Evolutionary conservation across 2,797 vertebrate species (phyloP).

Genomic region (Danionella dracula): DNA sequence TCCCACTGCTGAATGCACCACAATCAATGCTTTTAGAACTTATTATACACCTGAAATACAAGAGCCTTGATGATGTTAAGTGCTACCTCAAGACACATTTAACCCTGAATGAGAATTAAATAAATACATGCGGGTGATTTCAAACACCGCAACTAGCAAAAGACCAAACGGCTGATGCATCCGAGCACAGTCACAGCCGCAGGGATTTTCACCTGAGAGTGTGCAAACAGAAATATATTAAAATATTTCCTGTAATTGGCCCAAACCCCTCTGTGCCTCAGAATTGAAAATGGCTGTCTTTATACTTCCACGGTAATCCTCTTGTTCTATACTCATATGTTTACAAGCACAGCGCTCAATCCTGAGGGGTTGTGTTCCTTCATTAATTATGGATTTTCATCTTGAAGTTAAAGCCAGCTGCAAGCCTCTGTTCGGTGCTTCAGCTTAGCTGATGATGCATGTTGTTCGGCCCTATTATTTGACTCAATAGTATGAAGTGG

Average conservation of each 20-base stretch:
- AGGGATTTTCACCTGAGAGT: not conserved
- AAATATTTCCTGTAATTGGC: constrained; percentile 13
- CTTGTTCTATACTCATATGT: constrained; percentile 13
- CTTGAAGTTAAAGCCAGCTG: not conserved
- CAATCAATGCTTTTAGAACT: constrained; percentile 27
- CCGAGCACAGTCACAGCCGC: not conserved
- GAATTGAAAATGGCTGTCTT: too few species aligned
- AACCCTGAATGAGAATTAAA: not conserved
- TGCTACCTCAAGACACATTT: constrained; percentile 2
- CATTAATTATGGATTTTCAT: constrained; percentile 20
- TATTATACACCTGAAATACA: constrained; percentile 1
- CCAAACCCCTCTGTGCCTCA: not conserved
- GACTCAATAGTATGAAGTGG: not conserved
- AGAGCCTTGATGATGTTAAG: constrained; percentile 7
- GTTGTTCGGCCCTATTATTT: not conserved
- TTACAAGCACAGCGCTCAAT: constrained; percentile 1
- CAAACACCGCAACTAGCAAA: not conserved
- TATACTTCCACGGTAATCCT: constrained; percentile 15
- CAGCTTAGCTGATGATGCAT: not conserved
- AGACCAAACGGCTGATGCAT: not conserved
- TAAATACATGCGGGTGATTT: not conserved
- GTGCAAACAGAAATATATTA: constrained; percentile 18
- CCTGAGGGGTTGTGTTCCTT: constrained; percentile 1
- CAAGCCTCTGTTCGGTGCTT: not conserved
- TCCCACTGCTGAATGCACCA: constrained; percentile 20